phyloP scores from a whole-genome alignment of 2,113 vertebrate species.

The Poeciliopsis occidentalis region DNA sequence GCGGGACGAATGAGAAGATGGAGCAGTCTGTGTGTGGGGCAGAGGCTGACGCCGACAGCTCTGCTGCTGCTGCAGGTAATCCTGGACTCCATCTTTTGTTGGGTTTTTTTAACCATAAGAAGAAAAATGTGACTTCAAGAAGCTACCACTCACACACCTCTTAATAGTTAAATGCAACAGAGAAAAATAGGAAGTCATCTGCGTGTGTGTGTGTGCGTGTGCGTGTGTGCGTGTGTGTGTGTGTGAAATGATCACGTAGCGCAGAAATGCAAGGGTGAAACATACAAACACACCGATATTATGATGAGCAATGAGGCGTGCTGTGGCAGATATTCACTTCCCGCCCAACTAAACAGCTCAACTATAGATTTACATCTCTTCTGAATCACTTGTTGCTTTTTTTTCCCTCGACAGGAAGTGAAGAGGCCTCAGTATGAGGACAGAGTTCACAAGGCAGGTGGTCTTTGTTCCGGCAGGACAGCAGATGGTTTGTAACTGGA shows the following conservation, averaged over 20 bases:
- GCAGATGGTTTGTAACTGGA: conserved; percentile 71
- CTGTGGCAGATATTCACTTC: conserved; percentile 8
- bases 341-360: background rate
- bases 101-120: no score
- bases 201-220: no score
- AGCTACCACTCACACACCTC: background rate
- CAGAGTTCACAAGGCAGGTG: conserved; percentile 52
- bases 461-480: conserved; percentile 54
- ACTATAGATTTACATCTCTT: background rate
- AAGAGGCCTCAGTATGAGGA: conserved; percentile 40
- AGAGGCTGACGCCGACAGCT: conserved; percentile 23
- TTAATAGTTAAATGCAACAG: background rate
- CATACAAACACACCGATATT: conserved; percentile 5
- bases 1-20: conserved; percentile 62
- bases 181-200: background rate
- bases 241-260: background rate
- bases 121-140: background rate
- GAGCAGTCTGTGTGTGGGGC: conserved; percentile 56
- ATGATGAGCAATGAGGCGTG: conserved; percentile 1
- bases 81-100: background rate
- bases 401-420: conserved; percentile 58
- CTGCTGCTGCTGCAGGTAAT: conserved; percentile 65
- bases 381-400: background rate
- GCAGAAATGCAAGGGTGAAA: background rate
- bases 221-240: background rate